phyloP scores from a whole-genome alignment of 2,888 invertebrate species.

The Blastobasis lacticolella region DNA sequence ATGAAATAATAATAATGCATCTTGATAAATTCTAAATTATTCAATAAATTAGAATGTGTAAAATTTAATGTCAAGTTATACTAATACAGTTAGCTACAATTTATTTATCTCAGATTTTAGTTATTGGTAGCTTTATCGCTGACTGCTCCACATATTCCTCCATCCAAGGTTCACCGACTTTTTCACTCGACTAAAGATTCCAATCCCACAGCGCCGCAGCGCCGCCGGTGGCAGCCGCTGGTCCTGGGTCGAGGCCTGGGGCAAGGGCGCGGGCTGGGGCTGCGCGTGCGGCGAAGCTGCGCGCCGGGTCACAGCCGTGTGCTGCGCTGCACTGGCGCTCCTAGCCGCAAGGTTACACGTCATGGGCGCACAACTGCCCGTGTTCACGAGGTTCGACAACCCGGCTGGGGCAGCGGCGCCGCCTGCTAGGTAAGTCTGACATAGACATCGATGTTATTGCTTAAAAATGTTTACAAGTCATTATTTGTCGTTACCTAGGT shows the following conservation, averaged over 20 bases:
- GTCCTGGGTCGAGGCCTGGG: constrained; percentile 65
- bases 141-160: too few species aligned
- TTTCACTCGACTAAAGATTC: not conserved
- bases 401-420: constrained; percentile 92
- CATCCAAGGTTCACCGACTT: too few species aligned
- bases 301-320: constrained; percentile 85
- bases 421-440: constrained; percentile 69
- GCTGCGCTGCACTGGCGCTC: constrained; percentile 84
- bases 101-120: too few species aligned
- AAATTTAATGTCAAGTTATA: too few species aligned
- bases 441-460: too few species aligned
- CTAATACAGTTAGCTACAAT: too few species aligned
- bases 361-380: constrained; percentile 97
- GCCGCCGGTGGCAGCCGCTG: constrained; percentile 41
- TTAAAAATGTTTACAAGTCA: not conserved
- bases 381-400: constrained; percentile 98
- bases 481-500: not conserved
- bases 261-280: constrained; percentile 61
- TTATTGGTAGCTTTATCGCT: too few species aligned
- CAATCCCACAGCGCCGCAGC: constrained; percentile 40
- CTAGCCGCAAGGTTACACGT: constrained; percentile 90
- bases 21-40: too few species aligned
- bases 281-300: constrained; percentile 77
- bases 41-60: too few species aligned
- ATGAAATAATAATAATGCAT: too few species aligned